A percentile compares a stretch with the other conserved stretches of the same genome.
Evolutionary conservation across 2,888 invertebrate genomes (phyloP).

Genomic region (Plutella xylostella): DNA sequence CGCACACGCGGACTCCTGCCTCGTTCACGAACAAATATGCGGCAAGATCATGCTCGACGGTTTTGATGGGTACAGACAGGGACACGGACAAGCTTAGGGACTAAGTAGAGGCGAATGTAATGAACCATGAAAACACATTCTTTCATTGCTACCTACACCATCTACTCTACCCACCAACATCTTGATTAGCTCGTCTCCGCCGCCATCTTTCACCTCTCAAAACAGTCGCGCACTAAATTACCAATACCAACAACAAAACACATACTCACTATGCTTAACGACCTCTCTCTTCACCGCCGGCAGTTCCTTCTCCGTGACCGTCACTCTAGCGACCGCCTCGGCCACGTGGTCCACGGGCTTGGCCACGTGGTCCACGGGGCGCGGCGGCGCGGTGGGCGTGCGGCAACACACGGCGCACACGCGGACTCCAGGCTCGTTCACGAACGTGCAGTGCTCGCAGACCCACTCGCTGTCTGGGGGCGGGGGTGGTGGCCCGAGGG

Average conservation of each 20-base stretch:
- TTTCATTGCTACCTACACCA: too few species aligned
- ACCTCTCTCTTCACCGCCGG: slow-evolving; percentile 25
- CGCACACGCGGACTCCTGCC: slow-evolving; percentile 81
- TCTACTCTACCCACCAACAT: too few species aligned
- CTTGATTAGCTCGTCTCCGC: too few species aligned
- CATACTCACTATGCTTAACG: slow-evolving; percentile 71
- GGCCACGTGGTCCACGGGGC: slow-evolving; percentile 19
- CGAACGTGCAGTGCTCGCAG: slow-evolving; percentile 91
- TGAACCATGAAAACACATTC: too few species aligned
- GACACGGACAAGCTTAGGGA: too few species aligned
- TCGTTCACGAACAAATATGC: slow-evolving; percentile 88
- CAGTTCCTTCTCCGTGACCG: background rate
- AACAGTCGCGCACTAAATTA: too few species aligned
- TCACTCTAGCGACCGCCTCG: background rate
- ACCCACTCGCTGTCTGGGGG: slow-evolving; percentile 78
- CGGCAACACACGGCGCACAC: slow-evolving; percentile 91
- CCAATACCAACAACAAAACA: too few species aligned
- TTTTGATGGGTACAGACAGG: too few species aligned
- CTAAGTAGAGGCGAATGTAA: too few species aligned
- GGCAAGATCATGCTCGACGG: too few species aligned
- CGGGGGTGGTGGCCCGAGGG: slow-evolving; percentile 53
- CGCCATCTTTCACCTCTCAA: too few species aligned
- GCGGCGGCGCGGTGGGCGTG: slow-evolving; percentile 70
- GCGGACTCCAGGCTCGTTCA: slow-evolving; percentile 82
- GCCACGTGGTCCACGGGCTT: background rate